Base-by-base conservation (phyloP, 2,113 vertebrate genomes). In the Chloropsis cyanopogon region DNA sequence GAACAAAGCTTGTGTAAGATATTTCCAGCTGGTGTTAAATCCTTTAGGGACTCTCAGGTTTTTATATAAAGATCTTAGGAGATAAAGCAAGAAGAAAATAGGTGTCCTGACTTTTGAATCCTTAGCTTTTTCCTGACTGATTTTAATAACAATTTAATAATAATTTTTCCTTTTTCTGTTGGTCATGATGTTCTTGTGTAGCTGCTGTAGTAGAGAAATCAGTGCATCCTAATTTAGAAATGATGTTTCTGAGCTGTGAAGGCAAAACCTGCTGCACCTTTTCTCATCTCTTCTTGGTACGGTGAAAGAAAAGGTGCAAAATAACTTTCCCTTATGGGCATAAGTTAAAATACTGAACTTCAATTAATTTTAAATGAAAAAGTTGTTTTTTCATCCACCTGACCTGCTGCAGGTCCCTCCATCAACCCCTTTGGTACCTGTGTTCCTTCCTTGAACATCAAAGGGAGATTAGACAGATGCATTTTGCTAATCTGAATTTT, bases 1-100 rank as follows among this genome's bases (percentile, higher is more conserved):
- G 8, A 12, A 17, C 0, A 28, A 33, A 28, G 4, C 2, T 49
- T 37, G 3, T 2, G 5, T 5, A 15, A 24, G 44, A 14, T 8
- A 17, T 16, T 70, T 46, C 18, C 6, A 82, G 8, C 0, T 54
- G 12, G 4, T 54, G 4, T 26, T 42, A 54, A 82, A 39, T 60
- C 25, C 16, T 26, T 63, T 12, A 31, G 22, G 14, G 10, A 5
- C 10, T 61, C 52, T 0, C 5, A 47, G 12, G 9, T 7, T 56
- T 64, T 68, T 11, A 17, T 15, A 44, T 52, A n/a, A 68, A 82
- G 10, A 12, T 5, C 10, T 56, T 49, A 8, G 23, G 23, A 50
- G 7, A 42, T 2, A 46, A 82, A 53, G 2, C 7, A 69, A 12
- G 10, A 71, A 68, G 9, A 47, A 81, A 70, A 82, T 10, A 11